These are phyloP conservation scores for Ambastaia sidthimunki DNA, from an alignment of 2,797 vertebrate species.

Conservation along the genomic window DNA sequence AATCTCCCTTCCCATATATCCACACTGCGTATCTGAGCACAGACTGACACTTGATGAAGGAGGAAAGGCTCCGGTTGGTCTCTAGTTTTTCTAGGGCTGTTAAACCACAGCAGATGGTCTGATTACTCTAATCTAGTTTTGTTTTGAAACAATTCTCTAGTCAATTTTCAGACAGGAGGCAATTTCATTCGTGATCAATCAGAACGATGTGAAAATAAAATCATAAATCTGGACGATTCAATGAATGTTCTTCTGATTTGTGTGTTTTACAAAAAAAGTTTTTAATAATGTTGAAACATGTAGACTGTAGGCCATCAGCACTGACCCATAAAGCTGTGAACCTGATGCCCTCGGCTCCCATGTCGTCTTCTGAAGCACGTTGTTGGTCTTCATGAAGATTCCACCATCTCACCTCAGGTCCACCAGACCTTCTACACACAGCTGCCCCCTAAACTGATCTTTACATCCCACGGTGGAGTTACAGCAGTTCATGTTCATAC, in stretches of 20 bases:
- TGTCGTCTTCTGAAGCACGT: slow-evolving; percentile 74
- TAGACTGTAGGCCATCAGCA: slow-evolving; percentile 85
- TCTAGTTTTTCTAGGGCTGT: slow-evolving; percentile 22
- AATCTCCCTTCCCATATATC: background rate
- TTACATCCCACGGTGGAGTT: slow-evolving; percentile 90
- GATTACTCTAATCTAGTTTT: slow-evolving; percentile 37
- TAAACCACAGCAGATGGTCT: slow-evolving; percentile 38
- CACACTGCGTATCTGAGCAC: slow-evolving; percentile 17
- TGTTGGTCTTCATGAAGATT: slow-evolving; percentile 85
- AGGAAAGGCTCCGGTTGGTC: slow-evolving; percentile 6
- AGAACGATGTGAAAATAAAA: background rate
- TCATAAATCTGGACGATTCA: background rate
- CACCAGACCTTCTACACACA: slow-evolving; percentile 76
- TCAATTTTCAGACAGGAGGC: slow-evolving; percentile 1
- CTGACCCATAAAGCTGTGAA: slow-evolving; percentile 73
- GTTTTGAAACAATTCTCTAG: slow-evolving; percentile 34
- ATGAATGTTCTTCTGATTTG: background rate
- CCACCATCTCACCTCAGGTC: slow-evolving; percentile 75
- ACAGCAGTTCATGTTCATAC: slow-evolving; percentile 90
- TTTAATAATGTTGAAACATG: too few relatives aligned
- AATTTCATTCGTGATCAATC: slow-evolving; percentile 4
- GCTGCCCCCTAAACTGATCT: slow-evolving; percentile 84
- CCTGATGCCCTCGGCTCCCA: slow-evolving; percentile 72
- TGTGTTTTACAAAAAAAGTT: background rate
- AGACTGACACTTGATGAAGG: background rate